Base-by-base conservation (phyloP, 2,888 invertebrate genomes). In the Drosophila kokeensis region DNA sequence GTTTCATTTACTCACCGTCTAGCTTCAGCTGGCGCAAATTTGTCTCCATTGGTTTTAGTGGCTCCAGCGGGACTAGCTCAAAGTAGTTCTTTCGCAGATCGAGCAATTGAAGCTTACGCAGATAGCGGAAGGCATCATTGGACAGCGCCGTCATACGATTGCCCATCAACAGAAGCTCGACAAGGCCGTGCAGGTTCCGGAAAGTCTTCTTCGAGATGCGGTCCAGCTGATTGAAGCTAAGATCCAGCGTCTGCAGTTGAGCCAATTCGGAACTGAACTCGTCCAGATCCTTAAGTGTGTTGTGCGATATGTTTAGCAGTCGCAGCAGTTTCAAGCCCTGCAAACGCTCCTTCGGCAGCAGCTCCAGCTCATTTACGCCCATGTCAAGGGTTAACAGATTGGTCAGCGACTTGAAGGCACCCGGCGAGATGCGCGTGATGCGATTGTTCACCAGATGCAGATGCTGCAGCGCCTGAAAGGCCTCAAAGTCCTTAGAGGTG, bases 31-130 rank as follows among this genome's bases (percentile, higher is more conserved):
- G 96, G 82, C 96, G 95, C 72, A 98, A 95, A 93, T 97, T 97
- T 2, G 97, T 97, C 93, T 98, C 98, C 72, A 98, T 93, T 15
- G 96, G 95, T 64, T 94, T 94, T 74, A 98, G 95, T 34, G 97
- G 96, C 87, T 96, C 96, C 81, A 97, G 94, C 29, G 96, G 97
- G 83, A 97, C 95, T 83, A 95, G 95, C 93, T 97, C 96, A 82
- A 98, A 95, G 92, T 96, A 96, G 93, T 98, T 98, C 86, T 95
- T 95, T 80, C 97, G 96, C 73, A 98, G 94, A 92, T 98, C 97
- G 61, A 98, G 94, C 42, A 95, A 94, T 60, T 95, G 94, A 53
- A 98, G 94, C 91, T 97, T 97, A 86, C 96, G 95, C 76, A 97
- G 93, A 32, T 95, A 95, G 79, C 95, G 95, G 91, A 97, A 97